Evolutionary conservation across 1,140 invertebrate genomes (phyloP).

Genomic region (Drosophila truncata): DNA sequence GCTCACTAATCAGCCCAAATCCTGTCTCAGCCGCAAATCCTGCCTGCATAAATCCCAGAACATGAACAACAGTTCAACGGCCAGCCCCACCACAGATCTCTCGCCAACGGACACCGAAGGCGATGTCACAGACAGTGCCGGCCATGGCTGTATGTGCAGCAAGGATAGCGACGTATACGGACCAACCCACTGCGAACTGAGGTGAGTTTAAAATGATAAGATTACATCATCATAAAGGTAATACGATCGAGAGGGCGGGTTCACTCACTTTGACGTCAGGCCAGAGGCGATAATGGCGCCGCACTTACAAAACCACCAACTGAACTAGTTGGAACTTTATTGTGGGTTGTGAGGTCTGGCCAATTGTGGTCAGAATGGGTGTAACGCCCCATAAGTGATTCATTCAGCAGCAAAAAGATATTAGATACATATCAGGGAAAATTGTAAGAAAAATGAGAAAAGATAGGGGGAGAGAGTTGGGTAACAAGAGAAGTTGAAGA

Average conservation of each 20-base stretch:
- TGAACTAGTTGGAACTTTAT: conserved; percentile 62
- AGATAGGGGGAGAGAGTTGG: neutral
- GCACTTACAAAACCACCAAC: conserved; percentile 45
- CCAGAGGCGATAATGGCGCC: conserved; percentile 41
- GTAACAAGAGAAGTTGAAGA: conserved; percentile 14
- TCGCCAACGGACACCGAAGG: conserved; percentile 28
- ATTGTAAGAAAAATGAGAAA: neutral
- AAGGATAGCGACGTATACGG: conserved; percentile 27
- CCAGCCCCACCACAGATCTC: conserved; percentile 38
- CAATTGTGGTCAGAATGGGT: conserved; percentile 33
- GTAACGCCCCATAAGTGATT: conserved; percentile 32
- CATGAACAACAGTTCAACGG: conserved; percentile 30
- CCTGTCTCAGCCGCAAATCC: conserved; percentile 81
- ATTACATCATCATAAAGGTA: conserved; percentile 42
- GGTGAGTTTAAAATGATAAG: conserved; percentile 60
- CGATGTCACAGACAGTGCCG: conserved; percentile 47
- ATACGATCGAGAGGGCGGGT: conserved; percentile 32
- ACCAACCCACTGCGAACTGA: conserved; percentile 57
- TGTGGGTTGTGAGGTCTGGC: conserved; percentile 26
- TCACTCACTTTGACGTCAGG: conserved; percentile 56
- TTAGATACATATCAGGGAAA: neutral
- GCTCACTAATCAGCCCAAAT: conserved; percentile 70
- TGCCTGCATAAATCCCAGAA: conserved; percentile 70
- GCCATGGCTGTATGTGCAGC: conserved; percentile 14
- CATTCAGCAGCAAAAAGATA: neutral